A percentile compares a stretch with the other conserved stretches of the same genome.
Conservation (phyloP, 35 echinoderm and acorn worm species). For the Apostichopus parvimensis region DNA sequence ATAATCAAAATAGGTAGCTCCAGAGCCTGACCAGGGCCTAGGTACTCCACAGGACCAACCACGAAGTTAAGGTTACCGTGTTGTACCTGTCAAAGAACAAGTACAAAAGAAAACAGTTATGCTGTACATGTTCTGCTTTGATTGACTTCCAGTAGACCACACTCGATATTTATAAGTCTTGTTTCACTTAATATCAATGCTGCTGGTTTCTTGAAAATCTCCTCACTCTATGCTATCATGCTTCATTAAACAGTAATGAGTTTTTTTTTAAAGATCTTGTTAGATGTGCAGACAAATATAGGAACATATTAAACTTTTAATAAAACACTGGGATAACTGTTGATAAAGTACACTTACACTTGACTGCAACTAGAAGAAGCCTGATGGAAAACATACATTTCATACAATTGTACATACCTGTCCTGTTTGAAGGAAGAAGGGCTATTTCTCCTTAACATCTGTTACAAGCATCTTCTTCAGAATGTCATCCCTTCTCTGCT, state of each 20-base stretch:
- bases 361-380: not conserved
- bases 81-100: not conserved
- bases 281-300: too few species aligned
- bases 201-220: too few species aligned
- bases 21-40: not conserved
- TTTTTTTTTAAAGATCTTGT: too few species aligned
- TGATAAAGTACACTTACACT: not conserved
- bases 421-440: not conserved
- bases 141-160: too few species aligned
- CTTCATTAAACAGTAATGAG: too few species aligned
- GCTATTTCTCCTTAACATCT: conserved; percentile 26
- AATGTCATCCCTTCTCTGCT: conserved; percentile 18
- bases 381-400: not conserved
- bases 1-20: not conserved
- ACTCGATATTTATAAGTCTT: too few species aligned
- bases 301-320: too few species aligned
- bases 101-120: too few species aligned
- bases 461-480: conserved; percentile 4
- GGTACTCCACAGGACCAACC: conserved; percentile 11
- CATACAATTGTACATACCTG: conserved; percentile 18
- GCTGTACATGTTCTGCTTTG: too few species aligned
- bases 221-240: too few species aligned
- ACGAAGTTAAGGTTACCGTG: conserved; percentile 1
- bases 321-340: too few species aligned
- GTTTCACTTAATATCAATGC: too few species aligned